Conservation (phyloP, 2,113 vertebrate species). For the Thomomys bottae region DNA sequence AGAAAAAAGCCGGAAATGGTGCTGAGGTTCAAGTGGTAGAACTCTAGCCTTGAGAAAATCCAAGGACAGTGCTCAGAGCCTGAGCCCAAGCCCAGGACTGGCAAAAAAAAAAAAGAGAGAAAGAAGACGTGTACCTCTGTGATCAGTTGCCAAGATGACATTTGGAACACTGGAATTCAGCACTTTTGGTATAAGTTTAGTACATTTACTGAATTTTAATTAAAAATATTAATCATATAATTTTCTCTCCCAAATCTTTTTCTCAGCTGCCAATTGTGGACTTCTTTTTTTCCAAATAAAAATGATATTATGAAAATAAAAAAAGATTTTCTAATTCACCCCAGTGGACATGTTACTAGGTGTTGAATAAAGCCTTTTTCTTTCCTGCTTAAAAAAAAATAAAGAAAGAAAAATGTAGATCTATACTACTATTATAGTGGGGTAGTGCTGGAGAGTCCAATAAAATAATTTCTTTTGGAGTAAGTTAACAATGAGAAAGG, state of each 20-base stretch:
- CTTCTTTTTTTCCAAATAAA: too few species aligned
- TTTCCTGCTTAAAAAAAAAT: too few species aligned
- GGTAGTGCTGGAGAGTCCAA: background rate
- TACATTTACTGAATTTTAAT: constrained; percentile 38
- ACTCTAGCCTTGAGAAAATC: too few species aligned
- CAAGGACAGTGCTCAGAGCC: too few species aligned
- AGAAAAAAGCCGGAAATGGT: too few species aligned
- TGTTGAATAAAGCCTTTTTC: too few species aligned
- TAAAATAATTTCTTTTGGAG: constrained; percentile 26
- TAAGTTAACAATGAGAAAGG: constrained; percentile 6
- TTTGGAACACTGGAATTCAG: background rate
- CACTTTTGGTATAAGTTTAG: background rate
- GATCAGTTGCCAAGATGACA: background rate
- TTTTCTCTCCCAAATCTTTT: background rate
- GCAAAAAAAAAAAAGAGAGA: too few species aligned
- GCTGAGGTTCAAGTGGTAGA: too few species aligned
- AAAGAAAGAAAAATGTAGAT: background rate
- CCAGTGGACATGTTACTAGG: too few species aligned
- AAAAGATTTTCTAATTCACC: too few species aligned
- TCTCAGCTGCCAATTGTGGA: background rate
- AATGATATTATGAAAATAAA: too few species aligned
- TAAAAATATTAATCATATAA: background rate
- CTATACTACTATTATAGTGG: background rate
- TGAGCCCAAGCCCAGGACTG: too few species aligned
- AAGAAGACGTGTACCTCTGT: background rate